Evolutionary conservation across 2,797 vertebrate species (phyloP), one percentile per base, ranked within the genome.

Genomic region (Bradypodion pumilum): DNA sequence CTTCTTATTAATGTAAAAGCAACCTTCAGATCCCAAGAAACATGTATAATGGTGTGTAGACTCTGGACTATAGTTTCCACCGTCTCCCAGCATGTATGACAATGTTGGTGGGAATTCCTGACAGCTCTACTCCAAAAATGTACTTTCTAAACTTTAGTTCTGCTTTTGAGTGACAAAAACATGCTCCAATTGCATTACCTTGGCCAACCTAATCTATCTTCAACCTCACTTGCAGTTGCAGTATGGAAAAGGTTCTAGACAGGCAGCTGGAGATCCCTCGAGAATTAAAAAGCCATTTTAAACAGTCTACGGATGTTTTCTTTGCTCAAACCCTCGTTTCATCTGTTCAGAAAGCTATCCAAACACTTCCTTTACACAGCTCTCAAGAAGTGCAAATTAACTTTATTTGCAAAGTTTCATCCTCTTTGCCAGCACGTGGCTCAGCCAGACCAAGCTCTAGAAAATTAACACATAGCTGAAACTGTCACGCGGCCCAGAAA

Each of bases 21-120:
- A 78, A 29, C 81, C 32, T 73, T 78, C 65, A 79, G 60, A 52
- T 32, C 59, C 76, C 74, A 74, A 73, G 69, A 80, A 15, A 37
- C 59, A 66, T 27, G 15, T 35, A 81, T n/a, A 5, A 16, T 21
- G 37, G 27, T 77, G 9, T 27, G 9, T 25, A 74, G 60, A 44
- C 49, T 66, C n/a, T n/a, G n/a, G 52, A 56, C 19, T 56, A 56
- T 5, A 56, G 21, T 56, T 56, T 19, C 52, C 19, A 56, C 15
- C 16, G 56, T 56, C 19, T 19, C 15, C 52, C 52, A 56, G 15
- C 52, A 5, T 56, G 19, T 56, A 56, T 21, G 52, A 56, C 52
- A 15, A 56, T 5, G 13, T 5, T 56, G 52, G 52, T 23, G 2
- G 52, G 52, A 56, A 19, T 56, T 56, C 13, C 52, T 5, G 52